Percentiles rank a stretch among this genome's conserved stretches.
These are phyloP conservation scores for Whitmania pigra DNA, from an alignment of 1,140 invertebrate species.

Conservation along the genomic window DNA sequence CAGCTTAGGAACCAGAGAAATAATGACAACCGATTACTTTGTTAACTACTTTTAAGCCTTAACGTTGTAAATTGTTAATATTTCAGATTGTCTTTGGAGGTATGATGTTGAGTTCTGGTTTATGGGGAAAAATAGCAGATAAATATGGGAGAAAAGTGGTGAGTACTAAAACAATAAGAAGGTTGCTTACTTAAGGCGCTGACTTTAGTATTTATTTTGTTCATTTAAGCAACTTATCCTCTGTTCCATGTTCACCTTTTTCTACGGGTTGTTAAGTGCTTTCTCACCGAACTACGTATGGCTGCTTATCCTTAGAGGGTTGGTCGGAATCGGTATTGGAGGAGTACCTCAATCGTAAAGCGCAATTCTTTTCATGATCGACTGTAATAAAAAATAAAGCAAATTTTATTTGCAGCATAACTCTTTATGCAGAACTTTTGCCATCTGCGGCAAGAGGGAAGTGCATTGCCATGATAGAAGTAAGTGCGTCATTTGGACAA, in stretches of 20 bases:
- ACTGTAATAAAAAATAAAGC: background rate
- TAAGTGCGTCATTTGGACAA: slow-evolving; percentile 47
- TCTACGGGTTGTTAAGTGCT: slow-evolving; percentile 77
- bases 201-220: slow-evolving; percentile 26
- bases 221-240: slow-evolving; percentile 62
- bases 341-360: slow-evolving; percentile 92
- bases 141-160: slow-evolving; percentile 79
- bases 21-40: too few species aligned
- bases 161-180: slow-evolving; percentile 28
- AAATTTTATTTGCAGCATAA: slow-evolving; percentile 57
- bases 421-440: slow-evolving; percentile 88
- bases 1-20: background rate
- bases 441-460: slow-evolving; percentile 81
- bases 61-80: slow-evolving; percentile 26
- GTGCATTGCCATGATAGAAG: slow-evolving; percentile 84
- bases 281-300: slow-evolving; percentile 80
- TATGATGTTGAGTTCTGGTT: slow-evolving; percentile 90
- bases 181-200: background rate
- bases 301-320: slow-evolving; percentile 72
- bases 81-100: slow-evolving; percentile 77
- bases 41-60: slow-evolving; percentile 1
- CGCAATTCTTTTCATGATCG: background rate
- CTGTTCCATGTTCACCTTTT: slow-evolving; percentile 73
- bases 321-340: slow-evolving; percentile 89
- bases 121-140: slow-evolving; percentile 90